Evolutionary conservation across 2,888 invertebrate species (phyloP), one percentile per base, ranked within the genome.

Genomic region (Lydus trimaculatus): DNA sequence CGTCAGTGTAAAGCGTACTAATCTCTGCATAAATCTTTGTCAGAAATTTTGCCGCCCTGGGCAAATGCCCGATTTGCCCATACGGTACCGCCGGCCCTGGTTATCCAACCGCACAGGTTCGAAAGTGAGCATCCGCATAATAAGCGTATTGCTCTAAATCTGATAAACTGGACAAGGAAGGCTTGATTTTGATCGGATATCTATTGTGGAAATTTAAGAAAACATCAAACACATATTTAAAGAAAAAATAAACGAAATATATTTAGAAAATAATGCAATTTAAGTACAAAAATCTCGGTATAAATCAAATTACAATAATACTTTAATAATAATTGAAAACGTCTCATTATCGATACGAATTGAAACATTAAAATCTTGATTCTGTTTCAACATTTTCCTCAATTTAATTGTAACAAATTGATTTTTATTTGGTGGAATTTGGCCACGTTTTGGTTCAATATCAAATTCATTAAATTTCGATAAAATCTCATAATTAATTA

Each of bases 301-400:
- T n/a, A 36, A 36, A 13, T 1, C 2, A 43, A 20, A 17, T 20
- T 23, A 52, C 25, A 56, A 56, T 8, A 56, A 56, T n/a, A 82
- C 72, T 74, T 79, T 83, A 36, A 82, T 78, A 63, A 74, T 76
- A 31, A 78, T 73, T 68, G 78, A 76, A 56, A 79, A 78, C 28
- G 80, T 75, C 28, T 81, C 80, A 64, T 77, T 74, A 63, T 81
- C 81, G 58, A 81, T 76, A 73, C 77, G 76, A 58, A 82, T 73
- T 11, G 71, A 65, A 28, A 81, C 72, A 64, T 77, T 79, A 66
- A 76, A 79, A 23, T 65, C 17, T 48, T 69, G 68, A 11, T 71
- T 73, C 31, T 56, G 67, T 11, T 56, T 69, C 59, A 59, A 23
- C 11, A 20, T n/a, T 25, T 67, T 70, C 6, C 70, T 58, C 66